Percentiles rank a stretch among this genome's conserved stretches.
Conservation (phyloP, 2,113 vertebrate species). For the Oxyruncus cristatus region DNA sequence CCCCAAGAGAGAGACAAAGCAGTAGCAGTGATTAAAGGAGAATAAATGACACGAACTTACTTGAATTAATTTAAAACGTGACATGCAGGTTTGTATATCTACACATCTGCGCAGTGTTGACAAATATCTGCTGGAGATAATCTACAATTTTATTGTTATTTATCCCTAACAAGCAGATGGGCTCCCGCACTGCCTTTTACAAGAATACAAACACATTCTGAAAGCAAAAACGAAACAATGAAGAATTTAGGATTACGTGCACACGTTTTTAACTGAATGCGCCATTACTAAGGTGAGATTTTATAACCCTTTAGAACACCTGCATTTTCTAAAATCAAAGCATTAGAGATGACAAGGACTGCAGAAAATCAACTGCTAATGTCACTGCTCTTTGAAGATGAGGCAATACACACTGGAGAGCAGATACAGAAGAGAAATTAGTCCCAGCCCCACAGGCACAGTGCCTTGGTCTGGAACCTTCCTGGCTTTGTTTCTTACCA, state of each 20-base stretch:
- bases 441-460: accelerated
- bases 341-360: not conserved
- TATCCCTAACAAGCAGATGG: conserved; percentile 56
- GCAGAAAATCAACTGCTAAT: not conserved
- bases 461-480: not conserved
- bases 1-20: not conserved
- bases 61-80: not conserved
- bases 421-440: not conserved
- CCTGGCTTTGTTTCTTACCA: not conserved
- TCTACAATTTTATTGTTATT: not conserved
- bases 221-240: not conserved
- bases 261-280: not conserved
- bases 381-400: not conserved
- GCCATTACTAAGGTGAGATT: not conserved
- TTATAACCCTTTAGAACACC: not conserved
- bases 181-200: not conserved
- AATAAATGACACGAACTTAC: not conserved
- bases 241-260: not conserved
- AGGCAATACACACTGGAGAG: not conserved
- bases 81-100: conserved; percentile 13
- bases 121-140: conserved; percentile 29
- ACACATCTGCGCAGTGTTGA: not conserved
- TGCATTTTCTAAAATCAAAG: not conserved
- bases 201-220: not conserved
- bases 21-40: not conserved